These are phyloP conservation scores for Ictidomys tridecemlineatus DNA, from an alignment of 2,113 vertebrate genomes.

Conservation along the genomic window DNA sequence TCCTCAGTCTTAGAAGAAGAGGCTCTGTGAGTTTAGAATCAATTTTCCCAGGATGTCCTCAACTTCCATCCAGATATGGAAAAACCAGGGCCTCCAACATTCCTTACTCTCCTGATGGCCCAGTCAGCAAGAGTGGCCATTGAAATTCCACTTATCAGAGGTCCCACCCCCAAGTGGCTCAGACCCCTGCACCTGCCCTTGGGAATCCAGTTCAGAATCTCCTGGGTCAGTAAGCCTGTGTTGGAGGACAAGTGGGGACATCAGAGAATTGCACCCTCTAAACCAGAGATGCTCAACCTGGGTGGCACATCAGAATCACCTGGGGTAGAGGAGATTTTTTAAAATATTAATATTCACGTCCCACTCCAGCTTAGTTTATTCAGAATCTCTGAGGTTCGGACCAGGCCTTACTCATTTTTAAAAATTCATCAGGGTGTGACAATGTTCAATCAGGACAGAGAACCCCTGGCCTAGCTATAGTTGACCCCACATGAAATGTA, in stretches of 20 bases:
- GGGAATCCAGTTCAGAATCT: not conserved
- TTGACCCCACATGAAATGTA: not conserved
- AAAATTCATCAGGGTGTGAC: not conserved
- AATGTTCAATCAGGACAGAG: not conserved
- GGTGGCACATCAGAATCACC: not conserved
- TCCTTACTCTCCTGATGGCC: not conserved
- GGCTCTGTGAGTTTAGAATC: not conserved
- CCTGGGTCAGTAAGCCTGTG: not conserved
- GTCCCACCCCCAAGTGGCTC: rapidly evolving
- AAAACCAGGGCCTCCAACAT: not conserved
- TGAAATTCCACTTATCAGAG: not conserved
- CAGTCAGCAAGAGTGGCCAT: not conserved
- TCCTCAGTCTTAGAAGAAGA: not conserved
- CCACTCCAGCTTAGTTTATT: not conserved
- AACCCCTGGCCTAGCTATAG: not conserved
- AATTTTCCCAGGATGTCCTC: not conserved
- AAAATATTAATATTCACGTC: not conserved
- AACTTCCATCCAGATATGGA: not conserved
- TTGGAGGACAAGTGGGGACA: not conserved
- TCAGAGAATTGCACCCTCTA: not conserved
- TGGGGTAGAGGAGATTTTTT: not conserved
- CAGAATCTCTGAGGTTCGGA: not conserved
- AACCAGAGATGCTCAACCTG: not conserved
- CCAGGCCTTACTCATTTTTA: not conserved
- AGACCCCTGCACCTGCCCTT: not conserved